Base-by-base conservation (phyloP, 2,113 vertebrate genomes). In the Morphnarchus princeps region DNA sequence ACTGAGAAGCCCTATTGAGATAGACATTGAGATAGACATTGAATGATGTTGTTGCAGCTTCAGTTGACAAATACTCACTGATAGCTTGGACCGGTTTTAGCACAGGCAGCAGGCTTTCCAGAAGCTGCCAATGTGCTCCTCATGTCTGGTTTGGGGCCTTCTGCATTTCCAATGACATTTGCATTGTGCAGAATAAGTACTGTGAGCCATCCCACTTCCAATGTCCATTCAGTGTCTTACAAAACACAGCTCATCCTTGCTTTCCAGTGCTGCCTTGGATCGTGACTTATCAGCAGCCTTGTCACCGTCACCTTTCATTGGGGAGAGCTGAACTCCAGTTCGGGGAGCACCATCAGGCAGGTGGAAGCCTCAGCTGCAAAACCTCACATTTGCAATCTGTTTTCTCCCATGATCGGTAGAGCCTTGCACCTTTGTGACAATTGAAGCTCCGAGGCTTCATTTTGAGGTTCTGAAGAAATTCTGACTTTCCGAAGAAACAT, bases 271-370 rank as follows among this genome's bases (percentile, higher is more conserved):
- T 73, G 47, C 54, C 49, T 52, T 36, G 45, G 59, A 16, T 31
- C 1, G 0, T 42, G 43, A 10, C 0, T 5, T 42, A 26, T 29
- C 70, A 65, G 76, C 58, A 70, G 45, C 52, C 57, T 47, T 28
- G 34, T 36, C 45, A 32, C 63, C 50, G 25, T 21, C 76, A 40
- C 38, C 57, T 66, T 45, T 40, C 1, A 0, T 7, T 1, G 0
- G 6, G 26, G 31, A 77, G 70, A 40, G 38, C 5, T 62, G 42
- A 61, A 29, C 52, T 36, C 26, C 3, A 1, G 28, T 54, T 43
- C 1, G 0, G n/a, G 50, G 36, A 88, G 49, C 36, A 40, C 25
- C 1, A 3, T 13, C 3, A 5, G 21, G 22, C 50, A 49, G 50
- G n/a, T 34, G 38, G 67, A 81, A 52, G 61, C n/a, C 34, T 84